These are phyloP conservation scores for Barbus barbus DNA, from an alignment of 2,113 vertebrate species.

Conservation along the genomic window DNA sequence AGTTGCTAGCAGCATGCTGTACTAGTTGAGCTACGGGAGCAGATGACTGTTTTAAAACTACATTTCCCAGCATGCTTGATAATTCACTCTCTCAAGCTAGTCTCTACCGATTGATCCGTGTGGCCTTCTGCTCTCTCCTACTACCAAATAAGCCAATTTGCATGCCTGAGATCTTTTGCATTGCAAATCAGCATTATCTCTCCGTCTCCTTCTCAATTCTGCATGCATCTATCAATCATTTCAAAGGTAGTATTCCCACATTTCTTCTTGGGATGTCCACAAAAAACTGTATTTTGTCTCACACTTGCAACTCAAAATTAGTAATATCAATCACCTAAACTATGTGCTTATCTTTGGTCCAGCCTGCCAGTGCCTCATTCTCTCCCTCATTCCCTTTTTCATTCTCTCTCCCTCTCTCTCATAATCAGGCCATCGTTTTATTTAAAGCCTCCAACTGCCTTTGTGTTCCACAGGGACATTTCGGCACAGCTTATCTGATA, in stretches of 20 bases:
- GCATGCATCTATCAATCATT: background rate
- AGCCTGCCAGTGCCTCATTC: constrained; percentile 8
- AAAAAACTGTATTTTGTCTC: background rate
- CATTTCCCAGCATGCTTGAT: constrained; percentile 32
- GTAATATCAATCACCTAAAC: background rate
- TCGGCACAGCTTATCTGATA: constrained; percentile 64
- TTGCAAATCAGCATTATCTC: constrained; percentile 56
- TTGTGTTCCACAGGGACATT: constrained; percentile 68
- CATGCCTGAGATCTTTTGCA: constrained; percentile 55
- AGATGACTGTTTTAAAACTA: constrained; percentile 18
- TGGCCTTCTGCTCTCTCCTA: constrained; percentile 10
- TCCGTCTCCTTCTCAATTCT: constrained; percentile 6
- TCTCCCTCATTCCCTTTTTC: background rate
- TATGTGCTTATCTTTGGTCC: background rate
- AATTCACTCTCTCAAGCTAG: background rate
- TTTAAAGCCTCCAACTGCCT: constrained; percentile 74
- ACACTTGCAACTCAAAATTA: constrained; percentile 15
- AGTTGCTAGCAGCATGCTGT: background rate
- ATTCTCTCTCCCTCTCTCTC: constrained; percentile 25
- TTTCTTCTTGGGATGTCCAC: background rate
- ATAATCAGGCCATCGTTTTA: constrained; percentile 79
- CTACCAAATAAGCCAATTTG: constrained; percentile 45
- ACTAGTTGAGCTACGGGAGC: background rate
- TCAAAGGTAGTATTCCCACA: background rate
- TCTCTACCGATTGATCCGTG: background rate